Evolutionary conservation across 2,113 vertebrate species (phyloP), one percentile per base, ranked within the genome.

Genomic region (Nerophis ophidion): DNA sequence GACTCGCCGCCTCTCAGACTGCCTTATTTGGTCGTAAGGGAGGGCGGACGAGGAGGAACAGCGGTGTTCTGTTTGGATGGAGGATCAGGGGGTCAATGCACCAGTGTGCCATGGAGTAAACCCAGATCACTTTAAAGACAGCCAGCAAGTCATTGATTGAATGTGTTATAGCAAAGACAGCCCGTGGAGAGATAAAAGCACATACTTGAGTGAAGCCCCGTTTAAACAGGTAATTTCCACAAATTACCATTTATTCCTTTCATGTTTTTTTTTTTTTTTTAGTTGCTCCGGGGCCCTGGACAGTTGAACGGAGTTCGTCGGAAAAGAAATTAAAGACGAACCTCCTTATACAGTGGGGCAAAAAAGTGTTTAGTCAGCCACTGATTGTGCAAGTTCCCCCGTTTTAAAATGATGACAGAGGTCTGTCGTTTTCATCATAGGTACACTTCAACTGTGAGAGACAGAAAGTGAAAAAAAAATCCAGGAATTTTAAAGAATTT

Each of bases 1-100:
- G 77, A 75, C 75, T 82, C 73, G 81, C 74, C 66, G 69, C 67
- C 73, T 81, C 72, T 79, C 72, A 59, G 60, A 74, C 79, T 81
- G 82, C 87, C 87, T 85, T 90, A 88, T 90, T 86, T 88, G 87
- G 87, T 60, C 59, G 62, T 35, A 42, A 53, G 52, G 53, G 63
- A 48, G 56, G 53, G 60, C 16, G 65, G 65, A 57, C 70, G 76
- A 44, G 53, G 48, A 17, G 58, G 59, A 58, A 65, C n/a, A 19
- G 74, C 13, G 66, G 72, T 33, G 64, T 75, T 77, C 60, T 82
- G 85, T 90, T 91, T 90, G 88, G 79, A 81, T 36, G 68, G 48
- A 19, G 70, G 86, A 79, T 87, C 80, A 76, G 58, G 67, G 70
- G 84, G 78, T 82, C 74, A 59, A 59, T 57, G 61, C 61, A 38